A percentile compares a stretch with the other conserved stretches of the same genome.
Evolutionary conservation across 2,113 vertebrate species (phyloP).

Genomic region (Gymnogyps californianus): DNA sequence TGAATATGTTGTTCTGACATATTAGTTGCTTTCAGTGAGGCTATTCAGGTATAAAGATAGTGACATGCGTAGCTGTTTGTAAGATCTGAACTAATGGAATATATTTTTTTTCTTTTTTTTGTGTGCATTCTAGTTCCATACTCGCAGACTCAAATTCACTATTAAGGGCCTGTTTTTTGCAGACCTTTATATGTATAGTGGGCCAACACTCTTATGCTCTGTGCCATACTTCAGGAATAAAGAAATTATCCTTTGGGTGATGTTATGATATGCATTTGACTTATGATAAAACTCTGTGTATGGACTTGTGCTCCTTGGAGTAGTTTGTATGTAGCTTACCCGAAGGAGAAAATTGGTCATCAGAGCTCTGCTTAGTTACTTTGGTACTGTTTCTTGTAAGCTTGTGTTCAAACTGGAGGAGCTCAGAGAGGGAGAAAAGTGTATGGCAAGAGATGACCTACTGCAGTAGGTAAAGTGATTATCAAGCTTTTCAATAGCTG

Average conservation of each 20-base stretch:
- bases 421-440: background rate
- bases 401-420: background rate
- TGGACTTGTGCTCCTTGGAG: background rate
- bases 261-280: background rate
- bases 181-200: background rate
- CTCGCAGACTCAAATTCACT: background rate
- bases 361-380: background rate
- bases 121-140: background rate
- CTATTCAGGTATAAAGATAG: background rate
- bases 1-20: background rate
- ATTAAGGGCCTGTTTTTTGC: background rate
- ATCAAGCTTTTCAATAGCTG: background rate
- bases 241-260: background rate
- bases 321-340: background rate
- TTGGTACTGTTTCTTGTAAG: background rate
- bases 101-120: background rate
- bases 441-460: background rate
- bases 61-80: background rate
- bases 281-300: background rate
- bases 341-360: background rate
- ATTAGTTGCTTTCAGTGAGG: background rate
- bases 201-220: background rate
- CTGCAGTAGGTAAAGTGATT: background rate
- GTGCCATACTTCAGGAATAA: background rate
- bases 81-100: background rate